A percentile compares a stretch with the other conserved stretches of the same genome.
These are phyloP conservation scores for Globia sparganii DNA, from an alignment of 2,888 invertebrate species.

Conservation along the genomic window DNA sequence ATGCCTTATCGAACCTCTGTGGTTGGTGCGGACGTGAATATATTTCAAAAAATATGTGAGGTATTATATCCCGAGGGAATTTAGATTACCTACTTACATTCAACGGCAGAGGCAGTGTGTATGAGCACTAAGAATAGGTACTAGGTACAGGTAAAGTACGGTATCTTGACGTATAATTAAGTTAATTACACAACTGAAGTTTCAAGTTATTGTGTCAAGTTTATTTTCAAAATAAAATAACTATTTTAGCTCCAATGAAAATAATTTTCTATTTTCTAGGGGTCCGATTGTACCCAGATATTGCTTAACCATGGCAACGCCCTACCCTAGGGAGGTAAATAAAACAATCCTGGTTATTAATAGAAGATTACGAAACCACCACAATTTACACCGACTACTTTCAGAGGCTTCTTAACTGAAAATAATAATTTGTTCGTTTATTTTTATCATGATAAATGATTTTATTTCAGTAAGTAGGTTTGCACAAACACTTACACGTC, in stretches of 20 bases:
- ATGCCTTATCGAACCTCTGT: not conserved
- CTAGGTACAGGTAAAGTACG: not conserved
- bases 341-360: not conserved
- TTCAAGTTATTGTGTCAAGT: not conserved
- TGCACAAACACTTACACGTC: too few species aligned
- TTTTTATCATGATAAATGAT: not conserved
- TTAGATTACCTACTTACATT: not conserved
- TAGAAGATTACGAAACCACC: constrained; percentile 12
- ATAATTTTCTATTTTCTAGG: not conserved
- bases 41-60: not conserved
- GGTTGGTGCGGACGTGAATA: constrained; percentile 13
- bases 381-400: not conserved
- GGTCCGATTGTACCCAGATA: not conserved
- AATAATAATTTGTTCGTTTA: not conserved
- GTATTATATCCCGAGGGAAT: constrained; percentile 4
- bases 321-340: not conserved
- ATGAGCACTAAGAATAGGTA: too few species aligned
- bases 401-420: constrained; percentile 21
- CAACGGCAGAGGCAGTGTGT: too few species aligned
- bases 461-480: too few species aligned
- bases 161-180: too few species aligned
- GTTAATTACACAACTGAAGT: not conserved
- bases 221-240: not conserved
- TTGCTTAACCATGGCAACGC: constrained; percentile 4
- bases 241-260: not conserved